Percentiles rank a stretch among this genome's conserved stretches.
These are phyloP conservation scores for Andricus quercusramuli DNA, from an alignment of 2,888 invertebrate genomes.

Conservation along the genomic window DNA sequence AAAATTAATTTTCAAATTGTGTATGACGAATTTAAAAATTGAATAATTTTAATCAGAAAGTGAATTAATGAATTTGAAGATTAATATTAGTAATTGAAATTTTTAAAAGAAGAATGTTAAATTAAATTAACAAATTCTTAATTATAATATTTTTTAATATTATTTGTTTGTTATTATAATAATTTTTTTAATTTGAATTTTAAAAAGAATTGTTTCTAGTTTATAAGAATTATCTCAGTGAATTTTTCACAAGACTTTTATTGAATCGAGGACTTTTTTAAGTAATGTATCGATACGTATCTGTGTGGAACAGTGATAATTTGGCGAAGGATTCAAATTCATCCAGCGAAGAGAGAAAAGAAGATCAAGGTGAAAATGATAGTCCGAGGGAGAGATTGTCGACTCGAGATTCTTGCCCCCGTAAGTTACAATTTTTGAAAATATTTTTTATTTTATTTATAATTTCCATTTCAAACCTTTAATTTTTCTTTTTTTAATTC, in stretches of 20 bases:
- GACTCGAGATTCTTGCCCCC: constrained; percentile 39
- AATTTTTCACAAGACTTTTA: background rate
- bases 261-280: constrained; percentile 22
- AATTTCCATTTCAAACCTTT: background rate
- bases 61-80: too few relatives aligned
- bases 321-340: constrained; percentile 48
- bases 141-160: too few relatives aligned
- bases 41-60: too few relatives aligned
- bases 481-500: too few relatives aligned
- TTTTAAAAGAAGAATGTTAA: too few relatives aligned
- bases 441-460: background rate
- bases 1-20: too few relatives aligned
- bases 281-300: constrained; percentile 62
- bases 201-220: background rate
- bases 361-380: background rate
- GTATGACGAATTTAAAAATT: too few relatives aligned
- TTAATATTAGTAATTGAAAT: background rate
- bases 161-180: too few relatives aligned
- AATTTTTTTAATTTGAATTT: too few relatives aligned
- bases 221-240: background rate
- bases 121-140: too few relatives aligned
- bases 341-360: constrained; percentile 14
- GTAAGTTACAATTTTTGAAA: background rate
- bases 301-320: constrained; percentile 62
- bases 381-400: constrained; percentile 45